Percentiles rank a stretch among this genome's conserved stretches.
Evolutionary conservation across 2,888 invertebrate genomes (phyloP).

Genomic region (Phortica okadai): DNA sequence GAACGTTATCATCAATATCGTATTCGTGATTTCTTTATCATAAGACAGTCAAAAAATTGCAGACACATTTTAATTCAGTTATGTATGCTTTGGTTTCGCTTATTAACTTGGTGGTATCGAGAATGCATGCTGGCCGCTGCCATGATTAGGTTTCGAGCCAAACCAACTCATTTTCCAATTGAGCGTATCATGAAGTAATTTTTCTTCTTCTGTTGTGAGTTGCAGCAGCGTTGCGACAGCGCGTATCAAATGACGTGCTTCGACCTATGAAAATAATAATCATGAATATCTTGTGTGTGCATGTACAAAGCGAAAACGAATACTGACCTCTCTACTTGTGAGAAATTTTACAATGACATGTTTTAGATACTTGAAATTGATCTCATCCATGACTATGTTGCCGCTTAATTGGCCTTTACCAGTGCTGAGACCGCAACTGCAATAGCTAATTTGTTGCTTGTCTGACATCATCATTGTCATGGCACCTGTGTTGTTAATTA

Average conservation of each 20-base stretch:
- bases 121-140: slow-evolving; percentile 78
- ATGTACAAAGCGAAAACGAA: neutral
- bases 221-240: slow-evolving; percentile 90
- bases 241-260: slow-evolving; percentile 92
- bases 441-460: slow-evolving; percentile 4
- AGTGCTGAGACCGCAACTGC: slow-evolving; percentile 36
- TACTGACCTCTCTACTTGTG: slow-evolving; percentile 85
- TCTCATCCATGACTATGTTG: slow-evolving; percentile 79
- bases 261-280: slow-evolving; percentile 74
- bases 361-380: slow-evolving; percentile 91
- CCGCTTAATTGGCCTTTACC: slow-evolving; percentile 48
- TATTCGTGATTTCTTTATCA: slow-evolving; percentile 4
- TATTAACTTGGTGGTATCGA: slow-evolving; percentile 81
- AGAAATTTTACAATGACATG: slow-evolving; percentile 95
- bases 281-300: neutral
- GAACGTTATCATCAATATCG: slow-evolving; percentile 8
- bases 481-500: slow-evolving; percentile 46
- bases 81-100: neutral
- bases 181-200: slow-evolving; percentile 81
- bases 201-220: slow-evolving; percentile 91
- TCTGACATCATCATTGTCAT: neutral
- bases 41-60: slow-evolving; percentile 21
- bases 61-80: neutral
- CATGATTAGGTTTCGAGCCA: slow-evolving; percentile 80
- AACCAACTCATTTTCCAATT: slow-evolving; percentile 77